Conservation (phyloP, 37 sponge, comb jelly and placozoan species). For the Hormiphora californensis region DNA sequence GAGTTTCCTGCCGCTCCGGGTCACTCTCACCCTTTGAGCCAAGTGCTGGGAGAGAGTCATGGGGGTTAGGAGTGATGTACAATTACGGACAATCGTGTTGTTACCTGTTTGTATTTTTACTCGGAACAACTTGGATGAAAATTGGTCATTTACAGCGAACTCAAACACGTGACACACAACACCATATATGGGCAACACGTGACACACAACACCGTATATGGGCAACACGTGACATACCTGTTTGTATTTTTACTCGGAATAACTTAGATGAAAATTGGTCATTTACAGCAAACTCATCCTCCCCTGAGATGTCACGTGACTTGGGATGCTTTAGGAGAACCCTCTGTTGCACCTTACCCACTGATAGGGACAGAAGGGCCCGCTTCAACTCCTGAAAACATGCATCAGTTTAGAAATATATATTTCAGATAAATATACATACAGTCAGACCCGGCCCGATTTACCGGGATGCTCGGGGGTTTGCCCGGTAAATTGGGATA, state of each 20-base stretch:
- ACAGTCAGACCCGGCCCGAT: too few species aligned
- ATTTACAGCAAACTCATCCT: conserved; percentile 85
- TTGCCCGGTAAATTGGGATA: too few species aligned
- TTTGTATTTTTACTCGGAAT: conserved; percentile 88
- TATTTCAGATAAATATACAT: too few species aligned
- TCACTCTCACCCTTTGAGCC: conserved; percentile 85
- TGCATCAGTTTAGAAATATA: too few species aligned
- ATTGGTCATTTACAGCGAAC: neutral
- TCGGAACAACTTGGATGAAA: neutral
- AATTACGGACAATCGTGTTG: neutral
- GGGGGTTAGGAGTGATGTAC: neutral
- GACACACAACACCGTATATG: conserved; percentile 19
- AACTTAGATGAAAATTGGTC: conserved; percentile 95
- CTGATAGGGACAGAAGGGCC: conserved; percentile 85
- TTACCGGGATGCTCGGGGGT: too few species aligned
- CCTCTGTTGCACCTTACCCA: conserved; percentile 78
- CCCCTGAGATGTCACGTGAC: conserved; percentile 66
- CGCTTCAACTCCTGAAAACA: conserved; percentile 75
- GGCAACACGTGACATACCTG: conserved; percentile 48
- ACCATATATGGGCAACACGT: neutral
- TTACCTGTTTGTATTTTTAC: neutral
- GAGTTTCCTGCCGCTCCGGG: conserved; percentile 91
- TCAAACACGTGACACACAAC: neutral
- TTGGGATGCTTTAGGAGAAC: conserved; percentile 75
- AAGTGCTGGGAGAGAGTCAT: conserved; percentile 56